These are phyloP conservation scores for Polymixis flavicincta DNA, from an alignment of 2,888 invertebrate species.

Conservation along the genomic window DNA sequence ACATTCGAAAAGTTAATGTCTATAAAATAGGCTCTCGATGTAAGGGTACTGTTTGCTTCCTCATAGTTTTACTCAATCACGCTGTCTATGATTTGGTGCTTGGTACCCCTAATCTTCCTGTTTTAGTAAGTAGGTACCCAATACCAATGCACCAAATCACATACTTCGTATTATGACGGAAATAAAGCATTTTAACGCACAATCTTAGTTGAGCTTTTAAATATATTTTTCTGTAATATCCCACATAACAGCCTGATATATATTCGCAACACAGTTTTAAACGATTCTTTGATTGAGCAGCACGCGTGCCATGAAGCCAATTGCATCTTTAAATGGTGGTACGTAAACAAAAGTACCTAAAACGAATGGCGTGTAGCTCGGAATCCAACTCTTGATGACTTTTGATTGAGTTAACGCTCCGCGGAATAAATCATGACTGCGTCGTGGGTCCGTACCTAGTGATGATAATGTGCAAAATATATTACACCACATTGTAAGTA, in stretches of 20 bases:
- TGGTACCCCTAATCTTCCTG: neutral
- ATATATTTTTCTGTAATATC: neutral
- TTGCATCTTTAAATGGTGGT: conserved; percentile 34
- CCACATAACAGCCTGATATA: neutral
- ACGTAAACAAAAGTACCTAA: conserved; percentile 38
- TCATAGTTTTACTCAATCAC: conserved; percentile 1
- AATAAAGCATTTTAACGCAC: neutral
- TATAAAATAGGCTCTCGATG: conserved; percentile 14
- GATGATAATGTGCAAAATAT: conserved; percentile 5
- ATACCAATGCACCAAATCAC: too few relatives aligned
- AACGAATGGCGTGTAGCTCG: conserved; percentile 14
- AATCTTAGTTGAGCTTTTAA: neutral
- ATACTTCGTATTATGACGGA: neutral
- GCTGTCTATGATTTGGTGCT: neutral
- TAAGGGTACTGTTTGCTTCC: neutral
- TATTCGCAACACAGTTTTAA: conserved; percentile 12
- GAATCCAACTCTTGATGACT: conserved; percentile 43
- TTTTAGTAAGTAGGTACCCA: neutral
- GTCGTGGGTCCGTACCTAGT: neutral
- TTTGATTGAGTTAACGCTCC: conserved; percentile 52
- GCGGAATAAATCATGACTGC: conserved; percentile 9
- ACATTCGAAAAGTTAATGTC: neutral
- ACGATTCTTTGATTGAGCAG: conserved; percentile 22
- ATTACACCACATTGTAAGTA: neutral
- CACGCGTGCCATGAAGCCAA: neutral